Percentiles rank a stretch among this genome's conserved stretches.
phyloP scores from a whole-genome alignment of 2,113 vertebrate species.

The Daphoenositta chrysoptera region DNA sequence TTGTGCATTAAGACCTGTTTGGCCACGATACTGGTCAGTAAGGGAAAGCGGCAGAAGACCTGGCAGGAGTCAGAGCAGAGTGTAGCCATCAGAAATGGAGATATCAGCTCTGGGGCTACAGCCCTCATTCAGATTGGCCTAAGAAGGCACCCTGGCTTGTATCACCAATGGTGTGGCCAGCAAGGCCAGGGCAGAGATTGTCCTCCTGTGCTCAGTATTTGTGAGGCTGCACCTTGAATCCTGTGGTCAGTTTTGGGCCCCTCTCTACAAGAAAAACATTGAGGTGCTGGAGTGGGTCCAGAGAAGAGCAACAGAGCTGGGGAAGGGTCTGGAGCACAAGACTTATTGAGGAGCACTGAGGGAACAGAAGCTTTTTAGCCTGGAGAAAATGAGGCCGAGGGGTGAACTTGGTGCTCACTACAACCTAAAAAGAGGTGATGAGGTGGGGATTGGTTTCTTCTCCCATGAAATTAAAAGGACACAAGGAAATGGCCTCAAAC shows the following conservation, averaged over 20 bases:
- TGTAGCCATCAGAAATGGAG: rapidly evolving
- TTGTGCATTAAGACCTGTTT: background rate
- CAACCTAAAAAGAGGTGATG: background rate
- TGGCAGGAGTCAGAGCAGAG: background rate
- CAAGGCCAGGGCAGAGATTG: background rate
- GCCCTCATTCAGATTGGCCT: background rate
- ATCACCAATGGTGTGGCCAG: background rate
- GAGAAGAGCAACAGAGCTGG: background rate
- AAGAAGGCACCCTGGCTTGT: background rate
- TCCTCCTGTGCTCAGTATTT: background rate
- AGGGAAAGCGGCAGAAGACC: background rate
- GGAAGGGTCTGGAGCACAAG: background rate
- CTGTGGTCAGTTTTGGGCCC: background rate
- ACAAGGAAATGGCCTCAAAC: background rate
- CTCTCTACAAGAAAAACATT: background rate
- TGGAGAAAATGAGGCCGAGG: background rate
- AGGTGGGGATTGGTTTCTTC: background rate
- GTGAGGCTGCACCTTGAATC: background rate
- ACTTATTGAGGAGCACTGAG: background rate
- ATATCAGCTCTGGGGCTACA: rapidly evolving
- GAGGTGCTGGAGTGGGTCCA: background rate
- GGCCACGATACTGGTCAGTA: background rate
- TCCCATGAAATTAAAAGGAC: background rate
- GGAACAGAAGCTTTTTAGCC: background rate
- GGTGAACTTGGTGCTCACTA: background rate